Percentiles rank a stretch among this genome's conserved stretches.
Conservation (phyloP, 1,140 invertebrate species). For the Pinna nobilis region DNA sequence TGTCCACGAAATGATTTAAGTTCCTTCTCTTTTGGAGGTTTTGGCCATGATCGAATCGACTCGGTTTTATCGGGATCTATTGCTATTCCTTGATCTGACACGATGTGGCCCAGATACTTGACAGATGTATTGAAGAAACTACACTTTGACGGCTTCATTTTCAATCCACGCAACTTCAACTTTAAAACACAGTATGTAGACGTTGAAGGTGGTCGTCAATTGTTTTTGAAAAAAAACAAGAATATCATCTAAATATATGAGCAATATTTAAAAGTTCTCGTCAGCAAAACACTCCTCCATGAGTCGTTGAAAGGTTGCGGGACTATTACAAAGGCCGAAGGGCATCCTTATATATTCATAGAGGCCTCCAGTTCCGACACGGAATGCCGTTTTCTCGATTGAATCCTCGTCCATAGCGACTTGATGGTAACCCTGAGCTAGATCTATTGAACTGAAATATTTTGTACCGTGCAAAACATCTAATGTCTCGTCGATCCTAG, state of each 20-base stretch:
- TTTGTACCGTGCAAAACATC: slow-evolving; percentile 27
- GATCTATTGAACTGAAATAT: slow-evolving; percentile 66
- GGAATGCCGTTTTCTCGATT: slow-evolving; percentile 39
- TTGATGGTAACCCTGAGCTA: slow-evolving; percentile 68
- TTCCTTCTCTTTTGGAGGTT: slow-evolving; percentile 15
- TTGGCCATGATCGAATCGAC: slow-evolving; percentile 11
- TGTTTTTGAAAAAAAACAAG: slow-evolving; percentile 24
- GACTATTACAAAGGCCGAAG: slow-evolving; percentile 67
- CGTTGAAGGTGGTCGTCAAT: slow-evolving; percentile 25
- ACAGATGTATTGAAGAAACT: slow-evolving; percentile 21
- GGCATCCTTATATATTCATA: slow-evolving; percentile 41
- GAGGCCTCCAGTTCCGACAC: slow-evolving; percentile 23
- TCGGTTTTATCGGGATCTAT: slow-evolving; percentile 19
- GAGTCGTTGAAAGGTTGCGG: slow-evolving; percentile 75
- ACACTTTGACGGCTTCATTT: slow-evolving; percentile 22
- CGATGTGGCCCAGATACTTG: slow-evolving; percentile 28
- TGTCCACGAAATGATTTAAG: slow-evolving; percentile 19
- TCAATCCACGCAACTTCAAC: slow-evolving; percentile 24
- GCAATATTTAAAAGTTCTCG: background rate
- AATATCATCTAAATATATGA: slow-evolving; percentile 51
- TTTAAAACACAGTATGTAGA: slow-evolving; percentile 18
- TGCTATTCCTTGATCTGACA: slow-evolving; percentile 22
- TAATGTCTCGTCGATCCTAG: slow-evolving; percentile 33
- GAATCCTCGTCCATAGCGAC: slow-evolving; percentile 55
- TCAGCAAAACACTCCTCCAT: slow-evolving; percentile 70